Evolutionary conservation across 2,797 vertebrate genomes (phyloP).

Genomic region (Takifugu rubripes): DNA sequence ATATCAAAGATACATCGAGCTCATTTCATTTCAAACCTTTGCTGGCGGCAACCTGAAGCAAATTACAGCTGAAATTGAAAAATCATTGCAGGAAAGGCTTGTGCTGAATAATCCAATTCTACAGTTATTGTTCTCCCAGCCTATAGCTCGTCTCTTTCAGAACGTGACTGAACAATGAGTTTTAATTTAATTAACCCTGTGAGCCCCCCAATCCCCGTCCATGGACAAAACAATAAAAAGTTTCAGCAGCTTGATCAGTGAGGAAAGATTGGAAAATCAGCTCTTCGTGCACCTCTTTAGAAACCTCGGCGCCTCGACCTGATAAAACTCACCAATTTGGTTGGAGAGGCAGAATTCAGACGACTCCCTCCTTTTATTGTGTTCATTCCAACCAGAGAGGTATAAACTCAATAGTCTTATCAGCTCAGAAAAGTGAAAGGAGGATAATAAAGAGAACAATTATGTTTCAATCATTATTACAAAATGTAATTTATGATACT

Average conservation of each 20-base stretch:
- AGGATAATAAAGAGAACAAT: no score
- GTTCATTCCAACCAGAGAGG: no score
- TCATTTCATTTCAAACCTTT: conserved; percentile 2
- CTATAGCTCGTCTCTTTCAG: conserved; percentile 24
- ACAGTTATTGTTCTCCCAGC: conserved; percentile 42
- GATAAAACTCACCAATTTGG: no score
- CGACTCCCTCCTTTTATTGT: no score
- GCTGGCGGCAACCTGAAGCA: conserved; percentile 1
- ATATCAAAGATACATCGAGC: no score
- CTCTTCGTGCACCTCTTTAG: conserved; percentile 19
- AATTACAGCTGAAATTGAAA: conserved; percentile 24
- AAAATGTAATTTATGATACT: no score
- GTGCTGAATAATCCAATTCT: conserved; percentile 18
- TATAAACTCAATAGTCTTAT: no score
- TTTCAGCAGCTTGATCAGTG: conserved; percentile 18
- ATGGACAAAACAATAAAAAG: conserved; percentile 53
- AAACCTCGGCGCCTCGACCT: no score
- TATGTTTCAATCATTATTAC: no score
- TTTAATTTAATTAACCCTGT: conserved; percentile 71
- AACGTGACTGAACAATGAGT: conserved; percentile 54
- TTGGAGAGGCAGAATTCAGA: no score
- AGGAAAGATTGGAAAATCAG: conserved; percentile 33
- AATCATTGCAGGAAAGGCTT: conserved; percentile 5
- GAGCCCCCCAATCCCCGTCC: conserved; percentile 67
- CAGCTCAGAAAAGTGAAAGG: no score